Conservation (phyloP, 1,140 invertebrate species). For the Hypothenemus hampei region DNA sequence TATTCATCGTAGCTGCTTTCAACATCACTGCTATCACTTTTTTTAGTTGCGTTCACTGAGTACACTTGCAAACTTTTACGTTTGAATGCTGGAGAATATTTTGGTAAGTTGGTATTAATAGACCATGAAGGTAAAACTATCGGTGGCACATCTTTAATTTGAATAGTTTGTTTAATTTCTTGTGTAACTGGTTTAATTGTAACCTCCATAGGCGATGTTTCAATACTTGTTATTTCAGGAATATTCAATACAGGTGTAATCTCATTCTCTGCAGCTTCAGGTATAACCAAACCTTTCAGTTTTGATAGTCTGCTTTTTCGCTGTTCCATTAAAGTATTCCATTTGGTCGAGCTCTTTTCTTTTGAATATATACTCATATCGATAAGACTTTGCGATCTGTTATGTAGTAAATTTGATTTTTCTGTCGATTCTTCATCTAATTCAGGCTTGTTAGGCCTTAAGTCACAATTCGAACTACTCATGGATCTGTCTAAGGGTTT, state of each 20-base stretch:
- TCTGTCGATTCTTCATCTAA: slow-evolving; percentile 22
- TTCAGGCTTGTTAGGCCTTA: slow-evolving; percentile 24
- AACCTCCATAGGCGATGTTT: slow-evolving; percentile 16
- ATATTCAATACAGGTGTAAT: slow-evolving; percentile 56
- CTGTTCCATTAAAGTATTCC: slow-evolving; percentile 68
- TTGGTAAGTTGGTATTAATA: slow-evolving; percentile 55
- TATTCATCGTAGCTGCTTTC: slow-evolving; percentile 16
- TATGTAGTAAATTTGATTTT: slow-evolving; percentile 37
- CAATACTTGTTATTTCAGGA: slow-evolving; percentile 75
- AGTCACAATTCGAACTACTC: slow-evolving; percentile 35
- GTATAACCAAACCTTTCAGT: slow-evolving; percentile 77
- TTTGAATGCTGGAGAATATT: slow-evolving; percentile 81
- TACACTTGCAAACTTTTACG: slow-evolving; percentile 67
- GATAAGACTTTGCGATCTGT: slow-evolving; percentile 48
- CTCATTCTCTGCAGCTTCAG: slow-evolving; percentile 55
- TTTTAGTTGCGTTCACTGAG: slow-evolving; percentile 46
- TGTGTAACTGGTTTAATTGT: slow-evolving; percentile 22
- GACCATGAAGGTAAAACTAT: slow-evolving; percentile 49
- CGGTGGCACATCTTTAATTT: not conserved
- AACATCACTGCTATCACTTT: slow-evolving; percentile 45
- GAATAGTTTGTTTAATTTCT: not conserved
- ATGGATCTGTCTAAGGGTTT: slow-evolving; percentile 15
- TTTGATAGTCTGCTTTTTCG: slow-evolving; percentile 75
- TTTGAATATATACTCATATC: slow-evolving; percentile 47
- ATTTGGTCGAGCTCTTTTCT: slow-evolving; percentile 48